Conservation (phyloP, 2,113 vertebrate species). For the Dendropsophus ebraccatus region DNA sequence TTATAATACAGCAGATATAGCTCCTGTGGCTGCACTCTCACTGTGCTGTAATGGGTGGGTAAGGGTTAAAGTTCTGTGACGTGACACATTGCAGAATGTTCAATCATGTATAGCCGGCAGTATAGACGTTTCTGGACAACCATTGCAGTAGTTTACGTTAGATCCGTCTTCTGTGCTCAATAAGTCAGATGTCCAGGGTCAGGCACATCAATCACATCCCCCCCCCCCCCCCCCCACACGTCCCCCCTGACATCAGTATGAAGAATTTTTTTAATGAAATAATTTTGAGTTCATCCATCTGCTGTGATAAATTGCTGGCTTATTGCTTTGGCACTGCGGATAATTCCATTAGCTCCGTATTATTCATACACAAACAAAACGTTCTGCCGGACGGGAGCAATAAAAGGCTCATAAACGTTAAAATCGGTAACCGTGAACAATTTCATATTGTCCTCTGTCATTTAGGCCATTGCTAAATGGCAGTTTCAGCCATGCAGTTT, state of each 20-base stretch:
- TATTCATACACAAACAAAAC: conserved; percentile 39
- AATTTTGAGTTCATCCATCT: conserved; percentile 28
- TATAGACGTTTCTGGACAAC: neutral
- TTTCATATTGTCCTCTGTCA: neutral
- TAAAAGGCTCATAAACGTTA: conserved; percentile 27
- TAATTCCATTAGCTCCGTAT: conserved; percentile 39
- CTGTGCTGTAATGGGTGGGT: too few relatives aligned
- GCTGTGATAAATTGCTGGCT: conserved; percentile 30
- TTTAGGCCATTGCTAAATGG: conserved; percentile 1
- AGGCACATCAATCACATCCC: conserved; percentile 19
- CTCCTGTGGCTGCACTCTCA: too few relatives aligned
- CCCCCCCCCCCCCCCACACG: neutral
- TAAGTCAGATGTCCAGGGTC: conserved; percentile 20
- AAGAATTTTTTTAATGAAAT: conserved; percentile 36
- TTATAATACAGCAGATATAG: too few relatives aligned
- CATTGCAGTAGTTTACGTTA: neutral
- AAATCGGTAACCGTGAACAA: neutral
- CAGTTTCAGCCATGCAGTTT: neutral
- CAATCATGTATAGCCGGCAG: neutral
- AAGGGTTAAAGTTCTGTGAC: neutral
- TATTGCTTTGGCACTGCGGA: conserved; percentile 27
- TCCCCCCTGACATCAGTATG: conserved; percentile 3
- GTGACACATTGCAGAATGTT: neutral
- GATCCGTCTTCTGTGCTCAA: conserved; percentile 22
- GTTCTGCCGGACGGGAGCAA: conserved; percentile 18